These are phyloP conservation scores for Malacosoma neustria DNA, from an alignment of 2,888 invertebrate genomes.

Conservation along the genomic window DNA sequence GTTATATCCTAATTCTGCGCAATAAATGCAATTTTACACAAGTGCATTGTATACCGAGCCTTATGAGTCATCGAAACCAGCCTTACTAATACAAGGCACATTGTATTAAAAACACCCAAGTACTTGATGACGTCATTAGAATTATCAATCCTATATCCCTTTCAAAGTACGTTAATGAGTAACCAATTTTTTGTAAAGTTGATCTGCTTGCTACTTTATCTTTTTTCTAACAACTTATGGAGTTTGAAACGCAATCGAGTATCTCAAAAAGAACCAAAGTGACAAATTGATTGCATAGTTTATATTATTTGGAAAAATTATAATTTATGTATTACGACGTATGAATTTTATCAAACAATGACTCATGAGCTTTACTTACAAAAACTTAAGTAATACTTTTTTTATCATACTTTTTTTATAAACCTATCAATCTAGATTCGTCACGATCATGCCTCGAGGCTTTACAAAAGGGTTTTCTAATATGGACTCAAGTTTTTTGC, in stretches of 20 bases:
- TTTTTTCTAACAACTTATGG: too few species aligned
- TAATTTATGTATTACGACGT: too few species aligned
- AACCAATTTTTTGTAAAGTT: too few species aligned
- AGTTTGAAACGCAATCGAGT: too few species aligned
- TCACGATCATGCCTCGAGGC: background rate
- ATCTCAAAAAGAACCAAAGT: too few species aligned
- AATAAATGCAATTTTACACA: slow-evolving; percentile 27
- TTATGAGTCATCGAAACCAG: slow-evolving; percentile 33
- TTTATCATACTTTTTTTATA: background rate
- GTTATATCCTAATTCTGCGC: slow-evolving; percentile 10
- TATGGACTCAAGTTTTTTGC: background rate
- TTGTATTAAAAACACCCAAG: too few species aligned
- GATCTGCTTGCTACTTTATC: too few species aligned
- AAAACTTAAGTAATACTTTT: background rate
- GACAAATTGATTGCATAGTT: too few species aligned
- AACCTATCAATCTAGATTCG: background rate
- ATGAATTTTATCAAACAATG: too few species aligned
- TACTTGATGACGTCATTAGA: background rate
- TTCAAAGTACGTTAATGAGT: too few species aligned
- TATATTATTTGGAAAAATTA: too few species aligned
- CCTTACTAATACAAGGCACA: background rate
- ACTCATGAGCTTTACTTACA: too few species aligned
- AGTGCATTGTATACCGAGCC: slow-evolving; percentile 35
- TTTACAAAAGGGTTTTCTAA: background rate
- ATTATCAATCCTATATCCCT: background rate